Conservation (phyloP, 2,797 vertebrate genomes). For the Sardinella longiceps region DNA sequence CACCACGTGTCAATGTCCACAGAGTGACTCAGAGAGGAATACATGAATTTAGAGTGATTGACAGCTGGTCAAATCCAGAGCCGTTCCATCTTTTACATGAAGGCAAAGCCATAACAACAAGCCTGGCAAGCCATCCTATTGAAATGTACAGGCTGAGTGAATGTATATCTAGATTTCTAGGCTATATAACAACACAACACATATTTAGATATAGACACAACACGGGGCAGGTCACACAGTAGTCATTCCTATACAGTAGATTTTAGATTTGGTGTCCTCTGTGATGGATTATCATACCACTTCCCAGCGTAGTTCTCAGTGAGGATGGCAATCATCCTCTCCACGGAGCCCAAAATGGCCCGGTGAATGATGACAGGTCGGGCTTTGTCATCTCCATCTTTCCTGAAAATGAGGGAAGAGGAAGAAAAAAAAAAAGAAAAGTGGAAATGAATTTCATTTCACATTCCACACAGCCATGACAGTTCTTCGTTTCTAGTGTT, state of each 20-base stretch:
- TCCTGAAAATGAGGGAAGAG: constrained; percentile 62
- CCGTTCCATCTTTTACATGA: background rate
- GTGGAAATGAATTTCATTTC: background rate
- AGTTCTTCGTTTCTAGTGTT: background rate
- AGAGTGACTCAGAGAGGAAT: background rate
- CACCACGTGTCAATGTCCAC: background rate
- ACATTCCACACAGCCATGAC: background rate
- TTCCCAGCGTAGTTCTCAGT: constrained; percentile 93
- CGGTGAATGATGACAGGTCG: constrained; percentile 95
- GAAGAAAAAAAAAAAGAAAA: background rate
- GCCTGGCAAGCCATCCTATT: too few relatives aligned
- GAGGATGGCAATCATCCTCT: constrained; percentile 96
- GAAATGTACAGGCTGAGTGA: too few relatives aligned
- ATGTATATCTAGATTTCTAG: too few relatives aligned
- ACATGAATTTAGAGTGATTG: background rate
- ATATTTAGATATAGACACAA: constrained; percentile 1
- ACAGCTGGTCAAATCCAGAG: background rate
- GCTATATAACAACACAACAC: too few relatives aligned
- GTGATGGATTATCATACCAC: constrained; percentile 78
- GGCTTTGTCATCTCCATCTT: constrained; percentile 83
- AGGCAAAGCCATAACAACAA: background rate
- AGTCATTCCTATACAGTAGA: background rate
- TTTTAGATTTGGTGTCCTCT: background rate
- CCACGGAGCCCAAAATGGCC: constrained; percentile 92
- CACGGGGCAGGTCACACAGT: background rate